A percentile compares a stretch with the other conserved stretches of the same genome.
Conservation (phyloP, 2,113 vertebrate species). For the Sporophila hypoxantha region DNA sequence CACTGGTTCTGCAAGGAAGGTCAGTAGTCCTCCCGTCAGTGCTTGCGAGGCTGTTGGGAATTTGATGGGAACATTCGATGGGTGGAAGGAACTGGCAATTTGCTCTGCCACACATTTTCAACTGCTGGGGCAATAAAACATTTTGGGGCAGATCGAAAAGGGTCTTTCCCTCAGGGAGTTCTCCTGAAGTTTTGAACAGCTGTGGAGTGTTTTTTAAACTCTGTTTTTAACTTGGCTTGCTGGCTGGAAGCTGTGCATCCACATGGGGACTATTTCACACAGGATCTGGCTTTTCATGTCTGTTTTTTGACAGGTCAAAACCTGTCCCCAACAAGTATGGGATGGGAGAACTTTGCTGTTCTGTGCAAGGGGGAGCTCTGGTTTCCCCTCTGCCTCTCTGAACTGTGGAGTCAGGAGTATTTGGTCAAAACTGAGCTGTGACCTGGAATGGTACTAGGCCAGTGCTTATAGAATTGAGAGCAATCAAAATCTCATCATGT, state of each 20-base stretch:
- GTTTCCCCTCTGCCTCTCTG: not conserved
- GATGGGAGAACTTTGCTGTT: not conserved
- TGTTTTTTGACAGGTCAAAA: not conserved
- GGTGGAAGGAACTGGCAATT: not conserved
- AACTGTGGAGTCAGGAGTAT: not conserved
- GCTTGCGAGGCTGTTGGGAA: no score
- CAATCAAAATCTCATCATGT: no score
- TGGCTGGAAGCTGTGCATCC: not conserved
- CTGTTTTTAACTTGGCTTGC: rapidly evolving
- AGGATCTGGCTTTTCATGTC: not conserved
- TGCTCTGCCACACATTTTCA: no score
- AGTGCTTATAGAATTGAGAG: no score
- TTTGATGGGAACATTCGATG: no score
- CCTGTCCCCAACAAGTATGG: not conserved
- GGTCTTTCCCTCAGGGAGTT: not conserved
- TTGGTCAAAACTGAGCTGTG: not conserved
- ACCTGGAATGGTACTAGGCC: not conserved
- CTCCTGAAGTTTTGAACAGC: not conserved
- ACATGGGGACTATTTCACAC: not conserved
- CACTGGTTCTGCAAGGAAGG: no score
- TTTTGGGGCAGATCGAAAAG: not conserved
- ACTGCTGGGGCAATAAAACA: no score
- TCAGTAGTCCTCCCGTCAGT: no score
- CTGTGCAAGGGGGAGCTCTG: not conserved
- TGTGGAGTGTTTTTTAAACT: rapidly evolving